Percentiles rank a stretch among this genome's conserved stretches.
phyloP scores from a whole-genome alignment of 1,140 invertebrate species.

The Brachystomella parvula region DNA sequence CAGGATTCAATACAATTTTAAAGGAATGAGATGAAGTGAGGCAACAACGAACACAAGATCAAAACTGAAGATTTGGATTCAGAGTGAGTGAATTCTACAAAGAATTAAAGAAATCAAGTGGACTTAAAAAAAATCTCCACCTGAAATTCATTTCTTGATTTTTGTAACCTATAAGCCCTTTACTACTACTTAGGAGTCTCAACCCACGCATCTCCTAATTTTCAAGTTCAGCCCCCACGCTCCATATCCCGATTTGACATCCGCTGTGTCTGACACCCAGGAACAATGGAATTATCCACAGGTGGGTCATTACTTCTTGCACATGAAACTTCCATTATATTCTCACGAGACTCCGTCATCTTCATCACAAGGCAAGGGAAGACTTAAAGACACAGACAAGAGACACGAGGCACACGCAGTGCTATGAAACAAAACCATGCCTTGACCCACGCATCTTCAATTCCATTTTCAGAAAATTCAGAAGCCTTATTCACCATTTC shows the following conservation, averaged over 20 bases:
- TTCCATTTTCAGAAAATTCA: not conserved
- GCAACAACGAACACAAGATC: not conserved
- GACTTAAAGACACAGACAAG: too few relatives aligned
- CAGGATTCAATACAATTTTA: not conserved
- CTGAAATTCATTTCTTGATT: not conserved
- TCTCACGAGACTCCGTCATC: not conserved
- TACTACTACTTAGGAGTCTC: not conserved
- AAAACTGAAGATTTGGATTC: not conserved
- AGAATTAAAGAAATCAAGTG: too few relatives aligned
- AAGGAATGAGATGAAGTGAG: not conserved
- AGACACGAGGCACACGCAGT: too few relatives aligned
- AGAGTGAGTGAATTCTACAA: not conserved
- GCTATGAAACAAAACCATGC: not conserved
- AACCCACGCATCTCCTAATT: slow-evolving; percentile 1
- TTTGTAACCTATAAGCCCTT: not conserved
- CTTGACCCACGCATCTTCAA: not conserved
- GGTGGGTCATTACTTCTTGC: not conserved
- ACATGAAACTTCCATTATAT: not conserved
- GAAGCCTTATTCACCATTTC: not conserved
- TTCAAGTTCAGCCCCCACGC: slow-evolving; percentile 18
- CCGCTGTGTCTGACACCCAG: not conserved
- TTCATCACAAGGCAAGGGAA: not conserved
- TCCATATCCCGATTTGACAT: not conserved
- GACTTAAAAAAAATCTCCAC: not conserved
- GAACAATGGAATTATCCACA: not conserved